These are phyloP conservation scores for Sterrhoptilus dennistouni DNA, from an alignment of 2,113 vertebrate species.

Conservation along the genomic window DNA sequence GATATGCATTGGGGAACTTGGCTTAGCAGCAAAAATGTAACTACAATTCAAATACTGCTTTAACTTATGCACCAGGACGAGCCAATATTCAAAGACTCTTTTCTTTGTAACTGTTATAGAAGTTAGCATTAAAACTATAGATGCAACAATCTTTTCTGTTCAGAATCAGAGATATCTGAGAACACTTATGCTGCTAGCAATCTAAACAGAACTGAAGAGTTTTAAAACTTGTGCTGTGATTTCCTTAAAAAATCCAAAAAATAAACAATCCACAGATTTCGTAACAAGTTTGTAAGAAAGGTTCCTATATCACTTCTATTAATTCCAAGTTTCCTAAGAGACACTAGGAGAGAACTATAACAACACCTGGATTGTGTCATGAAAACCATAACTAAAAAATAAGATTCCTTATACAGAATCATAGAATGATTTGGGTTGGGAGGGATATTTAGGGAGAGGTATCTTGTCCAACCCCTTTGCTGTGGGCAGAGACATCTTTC, in stretches of 20 bases:
- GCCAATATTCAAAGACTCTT: not conserved
- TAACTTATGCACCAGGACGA: not conserved
- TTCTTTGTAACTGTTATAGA: not conserved
- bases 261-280: not conserved
- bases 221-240: not conserved
- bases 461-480: not conserved
- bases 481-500: not conserved
- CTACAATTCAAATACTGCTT: not conserved
- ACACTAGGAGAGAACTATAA: not conserved
- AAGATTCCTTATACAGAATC: not conserved
- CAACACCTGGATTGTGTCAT: not conserved
- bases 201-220: not conserved
- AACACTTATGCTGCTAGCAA: not conserved
- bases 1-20: not conserved
- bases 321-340: not conserved
- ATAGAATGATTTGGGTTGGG: not conserved
- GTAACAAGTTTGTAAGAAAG: not conserved
- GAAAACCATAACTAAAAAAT: not conserved
- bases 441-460: not conserved
- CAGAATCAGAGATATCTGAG: not conserved
- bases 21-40: not conserved
- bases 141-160: not conserved
- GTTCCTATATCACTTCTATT: not conserved
- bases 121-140: not conserved
- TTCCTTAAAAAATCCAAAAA: not conserved